Percentiles rank a stretch among this genome's conserved stretches.
Evolutionary conservation across 2,888 invertebrate species (phyloP).

Genomic region (Calameuta pallipes): DNA sequence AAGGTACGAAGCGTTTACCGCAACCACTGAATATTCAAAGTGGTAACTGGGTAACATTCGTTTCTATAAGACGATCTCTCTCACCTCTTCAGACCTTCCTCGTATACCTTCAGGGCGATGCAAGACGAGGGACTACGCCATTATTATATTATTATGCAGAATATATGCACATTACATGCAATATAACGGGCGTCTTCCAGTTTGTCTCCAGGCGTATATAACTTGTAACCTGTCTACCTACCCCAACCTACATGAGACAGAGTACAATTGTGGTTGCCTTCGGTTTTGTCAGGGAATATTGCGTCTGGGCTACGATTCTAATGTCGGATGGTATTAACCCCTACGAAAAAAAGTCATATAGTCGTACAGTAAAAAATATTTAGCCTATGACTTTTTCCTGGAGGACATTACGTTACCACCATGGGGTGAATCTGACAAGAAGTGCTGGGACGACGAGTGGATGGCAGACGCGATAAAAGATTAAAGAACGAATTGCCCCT

Average conservation of each 20-base stretch:
- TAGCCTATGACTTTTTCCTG: no score
- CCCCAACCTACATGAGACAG: background rate
- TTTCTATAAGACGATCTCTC: conserved; percentile 4
- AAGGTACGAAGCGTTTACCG: conserved; percentile 4
- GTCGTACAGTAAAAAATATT: no score
- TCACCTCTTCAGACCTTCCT: background rate
- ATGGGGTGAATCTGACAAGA: background rate
- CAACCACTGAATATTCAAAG: conserved; percentile 38
- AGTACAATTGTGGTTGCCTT: background rate
- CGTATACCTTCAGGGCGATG: background rate
- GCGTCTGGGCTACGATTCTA: background rate
- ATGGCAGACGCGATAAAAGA: background rate
- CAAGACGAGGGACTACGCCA: background rate
- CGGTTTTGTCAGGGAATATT: background rate
- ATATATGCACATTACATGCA: background rate
- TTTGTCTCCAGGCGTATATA: conserved; percentile 2
- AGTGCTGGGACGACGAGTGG: background rate
- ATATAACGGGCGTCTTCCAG: background rate
- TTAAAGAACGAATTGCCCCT: background rate
- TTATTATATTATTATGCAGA: conserved; percentile 19
- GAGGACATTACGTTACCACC: background rate
- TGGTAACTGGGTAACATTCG: conserved; percentile 33
- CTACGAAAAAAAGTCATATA: no score
- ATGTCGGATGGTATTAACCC: background rate
- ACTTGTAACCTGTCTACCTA: background rate